These are phyloP conservation scores for Myotis planiceps DNA, from an alignment of 2,797 vertebrate genomes.

Conservation along the genomic window DNA sequence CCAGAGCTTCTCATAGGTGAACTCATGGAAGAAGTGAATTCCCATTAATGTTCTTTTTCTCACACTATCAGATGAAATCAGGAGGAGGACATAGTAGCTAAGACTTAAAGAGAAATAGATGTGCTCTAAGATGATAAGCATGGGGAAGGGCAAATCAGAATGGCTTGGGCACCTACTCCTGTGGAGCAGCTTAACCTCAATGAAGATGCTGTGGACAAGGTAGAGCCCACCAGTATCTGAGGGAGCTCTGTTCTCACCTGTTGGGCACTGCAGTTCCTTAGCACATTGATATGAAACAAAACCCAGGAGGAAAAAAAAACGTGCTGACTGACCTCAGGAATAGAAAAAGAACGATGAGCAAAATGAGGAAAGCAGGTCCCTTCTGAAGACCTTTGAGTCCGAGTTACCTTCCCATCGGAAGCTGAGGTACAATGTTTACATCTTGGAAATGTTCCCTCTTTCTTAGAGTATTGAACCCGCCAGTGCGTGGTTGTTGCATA, in stretches of 20 bases:
- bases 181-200: too few species aligned
- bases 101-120: not conserved
- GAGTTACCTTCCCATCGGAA: not conserved
- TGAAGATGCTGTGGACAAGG: accelerated
- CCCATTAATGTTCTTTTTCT: not conserved
- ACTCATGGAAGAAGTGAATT: not conserved
- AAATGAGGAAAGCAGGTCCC: not conserved
- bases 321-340: not conserved
- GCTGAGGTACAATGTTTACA: not conserved
- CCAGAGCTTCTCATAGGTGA: not conserved
- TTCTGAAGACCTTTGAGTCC: not conserved
- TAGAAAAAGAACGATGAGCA: not conserved
- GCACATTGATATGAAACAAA: accelerated
- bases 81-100: not conserved
- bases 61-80: not conserved
- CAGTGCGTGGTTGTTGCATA: constrained; percentile 33
- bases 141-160: not conserved
- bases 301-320: not conserved
- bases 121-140: accelerated
- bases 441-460: not conserved
- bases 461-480: constrained; percentile 32
- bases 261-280: not conserved
- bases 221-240: accelerated
- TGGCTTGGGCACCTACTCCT: too few species aligned
- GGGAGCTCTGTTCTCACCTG: not conserved